phyloP scores from a whole-genome alignment of 2,797 vertebrate species.

The Microtus agrestis region DNA sequence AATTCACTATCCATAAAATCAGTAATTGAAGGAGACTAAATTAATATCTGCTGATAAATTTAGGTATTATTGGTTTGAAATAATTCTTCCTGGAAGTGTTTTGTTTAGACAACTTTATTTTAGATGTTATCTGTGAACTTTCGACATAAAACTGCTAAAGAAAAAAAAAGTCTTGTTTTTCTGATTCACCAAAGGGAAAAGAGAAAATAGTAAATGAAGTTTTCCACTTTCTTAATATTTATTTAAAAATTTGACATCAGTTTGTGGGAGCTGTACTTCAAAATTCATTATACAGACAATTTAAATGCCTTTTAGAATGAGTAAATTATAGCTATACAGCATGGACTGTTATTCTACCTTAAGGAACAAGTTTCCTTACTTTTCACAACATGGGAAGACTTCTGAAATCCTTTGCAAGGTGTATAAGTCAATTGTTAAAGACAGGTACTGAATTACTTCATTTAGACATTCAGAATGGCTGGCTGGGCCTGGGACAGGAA shows the following conservation, averaged over 20 bases:
- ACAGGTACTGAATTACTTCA: neutral
- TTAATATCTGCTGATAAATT: neutral
- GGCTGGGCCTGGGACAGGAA: neutral
- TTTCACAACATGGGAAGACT: neutral
- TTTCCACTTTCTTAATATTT: neutral
- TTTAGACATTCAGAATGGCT: neutral
- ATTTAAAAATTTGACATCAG: neutral
- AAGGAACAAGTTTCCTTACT: neutral
- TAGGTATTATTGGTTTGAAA: neutral
- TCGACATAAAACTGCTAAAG: neutral
- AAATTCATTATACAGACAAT: neutral
- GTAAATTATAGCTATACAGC: neutral
- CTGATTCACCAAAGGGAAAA: neutral
- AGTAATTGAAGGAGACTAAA: neutral
- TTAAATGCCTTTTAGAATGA: neutral
- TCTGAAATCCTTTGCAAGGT: too few relatives aligned
- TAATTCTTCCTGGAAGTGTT: neutral
- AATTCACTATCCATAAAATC: neutral
- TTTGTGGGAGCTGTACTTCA: neutral
- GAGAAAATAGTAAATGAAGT: neutral
- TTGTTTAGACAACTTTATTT: neutral
- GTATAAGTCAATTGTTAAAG: neutral
- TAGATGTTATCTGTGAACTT: neutral
- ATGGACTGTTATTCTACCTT: neutral
- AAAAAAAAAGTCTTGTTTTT: slow-evolving; percentile 21